Evolutionary conservation across 2,113 vertebrate genomes (phyloP), one percentile per base, ranked within the genome.

Genomic region (Ibidorhyncha struthersii): DNA sequence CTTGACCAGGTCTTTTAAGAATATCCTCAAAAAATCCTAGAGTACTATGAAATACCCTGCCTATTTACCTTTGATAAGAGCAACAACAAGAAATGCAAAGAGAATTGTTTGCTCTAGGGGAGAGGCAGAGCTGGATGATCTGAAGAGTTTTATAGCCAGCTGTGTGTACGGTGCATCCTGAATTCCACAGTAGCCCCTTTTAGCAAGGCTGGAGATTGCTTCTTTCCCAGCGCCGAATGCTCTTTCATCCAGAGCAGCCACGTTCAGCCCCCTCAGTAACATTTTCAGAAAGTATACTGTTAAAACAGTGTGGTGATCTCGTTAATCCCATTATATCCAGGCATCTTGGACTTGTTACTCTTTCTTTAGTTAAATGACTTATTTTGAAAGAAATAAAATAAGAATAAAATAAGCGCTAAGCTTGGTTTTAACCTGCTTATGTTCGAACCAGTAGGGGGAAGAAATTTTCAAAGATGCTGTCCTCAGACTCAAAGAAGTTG

Each of bases 31-130:
- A 95, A 94, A 71, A 14, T 7, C 32, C 27, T n/a, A 18, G 65
- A 80, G 55, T 78, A 55, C 74, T 85, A 34, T 15, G 40, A 89
- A 91, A 91, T 93, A 62, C 73, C 62, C 93, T 85, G 29, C 34
- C 58, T 97, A 73, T 97, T 97, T 97, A 79, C 93, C 73, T 91
- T 82, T 95, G 95, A 97, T 97, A 97, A 98, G 86, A 93, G 58
- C 43, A 90, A 79, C 43, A 90, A 79, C 59, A 89, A 91, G 93
- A 97, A 95, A 95, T 79, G 91, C 96, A 96, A 94, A 96, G 94
- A 92, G 70, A 92, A 76, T 61, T 85, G 95, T 98, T 98, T 98
- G 87, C 91, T 96, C 22, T 45, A 45, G 41, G 84, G 94, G 95
- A 96, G 92, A 96, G 72, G 85, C 63, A 93, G 69, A 70, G 56